Conservation (phyloP, 2,113 vertebrate species). For the Nestor notabilis region DNA sequence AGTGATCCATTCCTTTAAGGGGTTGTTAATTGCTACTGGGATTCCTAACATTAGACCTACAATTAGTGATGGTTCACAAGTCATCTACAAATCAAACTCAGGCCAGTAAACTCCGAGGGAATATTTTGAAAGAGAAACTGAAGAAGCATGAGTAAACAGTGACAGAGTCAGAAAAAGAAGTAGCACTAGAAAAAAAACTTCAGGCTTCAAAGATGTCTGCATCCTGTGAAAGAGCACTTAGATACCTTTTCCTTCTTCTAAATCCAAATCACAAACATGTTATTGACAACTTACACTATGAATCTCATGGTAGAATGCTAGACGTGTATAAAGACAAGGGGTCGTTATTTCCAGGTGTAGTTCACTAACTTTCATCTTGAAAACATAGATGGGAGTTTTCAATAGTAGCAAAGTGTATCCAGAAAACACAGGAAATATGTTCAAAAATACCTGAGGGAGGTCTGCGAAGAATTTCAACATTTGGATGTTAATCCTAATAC, state of each 20-base stretch:
- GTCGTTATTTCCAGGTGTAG: not conserved
- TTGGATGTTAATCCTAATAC: not conserved
- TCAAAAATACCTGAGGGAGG: not conserved
- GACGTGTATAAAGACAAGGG: not conserved
- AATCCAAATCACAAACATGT: not conserved
- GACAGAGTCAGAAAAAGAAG: not conserved
- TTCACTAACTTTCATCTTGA: not conserved
- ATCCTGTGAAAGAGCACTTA: not conserved
- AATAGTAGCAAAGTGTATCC: not conserved
- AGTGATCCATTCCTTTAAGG: not conserved
- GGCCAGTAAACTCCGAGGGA: not conserved
- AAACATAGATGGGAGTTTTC: not conserved
- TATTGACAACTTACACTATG: not conserved
- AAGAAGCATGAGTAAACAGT: not conserved
- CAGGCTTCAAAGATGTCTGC: not conserved
- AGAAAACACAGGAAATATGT: not conserved
- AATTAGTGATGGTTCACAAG: not conserved
- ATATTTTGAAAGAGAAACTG: not conserved
- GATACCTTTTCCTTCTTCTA: not conserved
- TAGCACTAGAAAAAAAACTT: not conserved
- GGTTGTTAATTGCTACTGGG: not conserved
- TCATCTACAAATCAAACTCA: not conserved
- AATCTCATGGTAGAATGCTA: not conserved
- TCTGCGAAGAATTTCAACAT: not conserved
- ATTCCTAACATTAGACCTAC: not conserved